Evolutionary conservation across 1,140 invertebrate genomes (phyloP), one percentile per base, ranked within the genome.

Genomic region (Subanguina moxae): DNA sequence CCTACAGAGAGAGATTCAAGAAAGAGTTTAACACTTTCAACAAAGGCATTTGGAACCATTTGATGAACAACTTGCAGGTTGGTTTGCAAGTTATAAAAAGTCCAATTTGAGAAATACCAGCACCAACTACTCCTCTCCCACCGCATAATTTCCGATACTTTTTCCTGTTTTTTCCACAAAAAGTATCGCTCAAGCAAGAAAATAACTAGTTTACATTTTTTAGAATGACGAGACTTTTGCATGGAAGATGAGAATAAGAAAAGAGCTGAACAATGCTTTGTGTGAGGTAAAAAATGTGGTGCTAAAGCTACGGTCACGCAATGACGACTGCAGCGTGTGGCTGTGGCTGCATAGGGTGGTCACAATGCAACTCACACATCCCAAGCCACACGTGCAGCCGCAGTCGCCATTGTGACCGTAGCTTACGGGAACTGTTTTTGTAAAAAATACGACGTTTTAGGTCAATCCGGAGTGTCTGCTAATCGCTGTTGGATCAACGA

Each of bases 401-500:
- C n/a, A 68, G 46, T 0, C 62, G n/a, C n/a, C n/a, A n/a, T n/a
- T 69, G 25, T 9, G 28, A 13, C 43, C 30, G 11, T 21, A 57
- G 25, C 17, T 58, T 46, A 17, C 52, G n/a, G 32, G 1, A 65
- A 1, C 46, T 70, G 46, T 27, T 1, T 68, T 21, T n/a, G 69
- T 38, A 1, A 21, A n/a, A 19, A 28, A 68, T 21, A 42, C 17
- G 11, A 25, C 46, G 27, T 52, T 73, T 38, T 61, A 25, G 48
- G 11, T 65, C 15, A 76, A 28, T 56, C 67, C 65, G 11, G 25
- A 38, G 25, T 52, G 52, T 15, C 19, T 15, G 28, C 52, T 76
- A n/a, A 62, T 72, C 38, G 76, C 65, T 23, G 76, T 78, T 43
- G 75, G 75, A 13, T 76, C 73, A 13, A 78, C 74, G 21, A 65